Conservation (phyloP, 2,888 invertebrate species). For the Drosophila mulleri region DNA sequence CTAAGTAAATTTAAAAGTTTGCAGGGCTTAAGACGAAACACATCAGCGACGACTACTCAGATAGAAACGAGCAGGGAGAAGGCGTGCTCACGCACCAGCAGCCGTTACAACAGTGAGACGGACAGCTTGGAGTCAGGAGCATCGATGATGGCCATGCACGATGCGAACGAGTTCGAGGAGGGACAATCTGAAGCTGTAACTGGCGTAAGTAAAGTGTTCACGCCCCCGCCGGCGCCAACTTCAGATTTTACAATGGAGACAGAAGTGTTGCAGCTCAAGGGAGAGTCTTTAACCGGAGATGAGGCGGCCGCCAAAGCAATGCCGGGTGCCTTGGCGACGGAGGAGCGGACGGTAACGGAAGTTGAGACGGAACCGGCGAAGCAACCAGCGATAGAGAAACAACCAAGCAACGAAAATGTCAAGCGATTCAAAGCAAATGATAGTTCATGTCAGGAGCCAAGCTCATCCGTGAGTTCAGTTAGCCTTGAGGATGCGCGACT, state of each 20-base stretch:
- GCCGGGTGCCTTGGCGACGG: slow-evolving; percentile 1
- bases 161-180: slow-evolving; percentile 52
- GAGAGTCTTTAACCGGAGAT: background rate
- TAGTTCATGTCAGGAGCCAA: background rate
- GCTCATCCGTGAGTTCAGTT: background rate
- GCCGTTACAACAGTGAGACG: slow-evolving; percentile 39
- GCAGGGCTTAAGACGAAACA: slow-evolving; percentile 46
- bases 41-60: background rate
- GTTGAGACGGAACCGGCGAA: too few relatives aligned
- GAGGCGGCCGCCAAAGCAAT: background rate
- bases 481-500: slow-evolving; percentile 28
- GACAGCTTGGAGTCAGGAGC: slow-evolving; percentile 61
- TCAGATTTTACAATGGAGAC: slow-evolving; percentile 50
- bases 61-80: background rate
- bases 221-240: slow-evolving; percentile 41
- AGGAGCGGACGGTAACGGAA: slow-evolving; percentile 2
- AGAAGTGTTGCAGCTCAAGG: slow-evolving; percentile 52
- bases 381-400: background rate
- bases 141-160: slow-evolving; percentile 63
- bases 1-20: slow-evolving; percentile 66
- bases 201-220: slow-evolving; percentile 54
- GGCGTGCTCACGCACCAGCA: slow-evolving; percentile 10
- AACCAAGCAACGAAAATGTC: background rate
- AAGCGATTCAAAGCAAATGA: background rate
- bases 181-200: slow-evolving; percentile 16